These are phyloP conservation scores for Drosophila pectinifera DNA, from an alignment of 1,140 invertebrate genomes.

Conservation along the genomic window DNA sequence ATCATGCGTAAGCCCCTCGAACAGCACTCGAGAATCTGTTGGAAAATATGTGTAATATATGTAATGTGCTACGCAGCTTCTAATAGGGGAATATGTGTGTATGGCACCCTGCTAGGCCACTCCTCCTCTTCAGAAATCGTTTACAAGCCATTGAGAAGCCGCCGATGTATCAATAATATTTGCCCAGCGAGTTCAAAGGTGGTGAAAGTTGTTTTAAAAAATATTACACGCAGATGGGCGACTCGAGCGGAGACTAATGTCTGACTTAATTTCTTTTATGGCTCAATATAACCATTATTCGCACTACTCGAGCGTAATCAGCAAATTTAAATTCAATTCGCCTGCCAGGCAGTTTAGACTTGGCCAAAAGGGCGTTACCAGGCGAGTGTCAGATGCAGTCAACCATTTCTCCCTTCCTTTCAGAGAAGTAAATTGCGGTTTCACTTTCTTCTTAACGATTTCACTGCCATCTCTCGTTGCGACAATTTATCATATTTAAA, in stretches of 20 bases:
- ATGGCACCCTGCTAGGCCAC: slow-evolving; percentile 49
- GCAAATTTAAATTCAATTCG: slow-evolving; percentile 83
- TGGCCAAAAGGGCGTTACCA: slow-evolving; percentile 18
- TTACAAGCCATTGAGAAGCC: slow-evolving; percentile 79
- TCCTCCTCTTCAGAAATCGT: slow-evolving; percentile 60
- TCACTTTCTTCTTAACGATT: slow-evolving; percentile 47
- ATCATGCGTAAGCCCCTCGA: slow-evolving; percentile 70
- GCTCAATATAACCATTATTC: slow-evolving; percentile 81
- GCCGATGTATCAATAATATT: slow-evolving; percentile 83
- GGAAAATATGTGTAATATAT: slow-evolving; percentile 64
- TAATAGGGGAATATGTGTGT: slow-evolving; percentile 11
- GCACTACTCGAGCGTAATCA: slow-evolving; percentile 75
- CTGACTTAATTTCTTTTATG: slow-evolving; percentile 82
- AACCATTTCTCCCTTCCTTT: slow-evolving; percentile 1
- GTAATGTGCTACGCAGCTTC: slow-evolving; percentile 69
- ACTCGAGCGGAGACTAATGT: slow-evolving; percentile 67
- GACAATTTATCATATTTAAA: slow-evolving; percentile 82
- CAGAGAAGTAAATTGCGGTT: slow-evolving; percentile 16
- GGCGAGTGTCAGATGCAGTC: slow-evolving; percentile 62
- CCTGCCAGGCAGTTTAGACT: slow-evolving; percentile 3
- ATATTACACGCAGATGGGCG: slow-evolving; percentile 16
- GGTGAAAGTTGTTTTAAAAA: slow-evolving; percentile 72
- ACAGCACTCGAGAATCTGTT: slow-evolving; percentile 75
- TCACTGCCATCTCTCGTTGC: slow-evolving; percentile 30
- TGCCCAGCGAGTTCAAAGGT: slow-evolving; percentile 64